Percentiles rank a stretch among this genome's conserved stretches.
phyloP scores from a whole-genome alignment of 2,888 invertebrate genomes.

The Lasioglossum villosulum region DNA sequence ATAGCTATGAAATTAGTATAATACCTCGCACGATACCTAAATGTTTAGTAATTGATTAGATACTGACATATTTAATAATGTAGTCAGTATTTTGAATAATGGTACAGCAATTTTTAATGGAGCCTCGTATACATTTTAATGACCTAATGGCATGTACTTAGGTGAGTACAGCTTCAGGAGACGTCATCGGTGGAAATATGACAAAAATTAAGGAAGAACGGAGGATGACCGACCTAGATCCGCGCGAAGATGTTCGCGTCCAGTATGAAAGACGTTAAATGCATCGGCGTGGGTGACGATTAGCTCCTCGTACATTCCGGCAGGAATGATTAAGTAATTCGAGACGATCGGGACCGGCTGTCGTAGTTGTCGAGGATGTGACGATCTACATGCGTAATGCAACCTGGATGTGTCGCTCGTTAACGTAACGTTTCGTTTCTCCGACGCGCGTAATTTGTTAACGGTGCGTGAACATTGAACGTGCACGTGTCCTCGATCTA shows the following conservation, averaged over 20 bases:
- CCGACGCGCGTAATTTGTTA: constrained; percentile 53
- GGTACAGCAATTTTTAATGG: too few species aligned
- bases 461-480: constrained; percentile 36
- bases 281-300: constrained; percentile 67
- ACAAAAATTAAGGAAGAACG: constrained; percentile 27
- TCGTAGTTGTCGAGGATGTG: constrained; percentile 62
- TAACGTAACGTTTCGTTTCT: constrained; percentile 68
- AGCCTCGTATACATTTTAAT: too few species aligned
- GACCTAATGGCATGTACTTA: too few species aligned
- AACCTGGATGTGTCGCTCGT: constrained; percentile 57
- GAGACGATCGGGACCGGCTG: constrained; percentile 58
- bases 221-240: constrained; percentile 43
- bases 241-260: constrained; percentile 34
- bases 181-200: constrained; percentile 12
- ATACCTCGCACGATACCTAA: too few species aligned
- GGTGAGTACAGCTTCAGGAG: neutral
- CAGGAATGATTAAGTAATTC: constrained; percentile 68
- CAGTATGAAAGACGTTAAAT: constrained; percentile 26
- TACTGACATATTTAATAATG: too few species aligned
- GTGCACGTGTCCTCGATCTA: constrained; percentile 78
- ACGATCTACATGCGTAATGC: constrained; percentile 72
- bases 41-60: too few species aligned
- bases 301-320: constrained; percentile 32
- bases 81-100: too few species aligned
- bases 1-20: too few species aligned